Base-by-base conservation (phyloP, 1,140 invertebrate genomes). In the Mizuhopecten yessoensis region DNA sequence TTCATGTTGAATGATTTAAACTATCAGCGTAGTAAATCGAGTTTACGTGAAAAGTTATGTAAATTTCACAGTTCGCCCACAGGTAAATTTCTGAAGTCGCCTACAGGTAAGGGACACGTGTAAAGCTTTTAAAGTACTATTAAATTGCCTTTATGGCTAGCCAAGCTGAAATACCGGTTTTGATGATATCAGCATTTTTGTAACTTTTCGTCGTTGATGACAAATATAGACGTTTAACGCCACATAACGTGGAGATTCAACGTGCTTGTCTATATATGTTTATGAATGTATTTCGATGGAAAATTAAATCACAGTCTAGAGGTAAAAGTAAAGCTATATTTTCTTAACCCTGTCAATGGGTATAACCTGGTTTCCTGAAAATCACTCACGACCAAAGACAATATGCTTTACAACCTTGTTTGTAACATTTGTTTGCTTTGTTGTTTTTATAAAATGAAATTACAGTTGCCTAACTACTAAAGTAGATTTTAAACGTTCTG, bases 21-120 rank as follows among this genome's bases (percentile, higher is more conserved):
- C n/a, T 29, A 75, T 75, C 57, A 29, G 57, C 29, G 57, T 75
- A 29, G 57, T 75, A 75, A 75, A 75, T 75, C 57, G 57, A 75
- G n/a, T 75, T 75, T 75, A 75, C 57, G 57, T 75, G 57, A 75
- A 75, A 75, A 75, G 57, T 75, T 75, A 75, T 75, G 57, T 75
- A 75, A 75, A 75, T 75, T 75, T 75, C 57, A 29, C 57, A 75
- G 57, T 23, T 75, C n/a, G 57, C 57, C 57, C 17, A 1, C 57
- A 75, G 57, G 57, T 75, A 75, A 75, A 75, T 17, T 17, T 13
- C 1, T 29, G 3, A 75, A n/a, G 23, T 75, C n/a, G 57, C 57
- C 57, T 0, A 75, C 57, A 75, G 57, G 57, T 75, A 75, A 29
- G n/a, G 0, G 57, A 29, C n/a, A 29, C 42, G 57, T 20, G 17